Percentiles rank a stretch among this genome's conserved stretches.
Evolutionary conservation across 2,113 vertebrate species (phyloP).

Genomic region (Cardinalis cardinalis): DNA sequence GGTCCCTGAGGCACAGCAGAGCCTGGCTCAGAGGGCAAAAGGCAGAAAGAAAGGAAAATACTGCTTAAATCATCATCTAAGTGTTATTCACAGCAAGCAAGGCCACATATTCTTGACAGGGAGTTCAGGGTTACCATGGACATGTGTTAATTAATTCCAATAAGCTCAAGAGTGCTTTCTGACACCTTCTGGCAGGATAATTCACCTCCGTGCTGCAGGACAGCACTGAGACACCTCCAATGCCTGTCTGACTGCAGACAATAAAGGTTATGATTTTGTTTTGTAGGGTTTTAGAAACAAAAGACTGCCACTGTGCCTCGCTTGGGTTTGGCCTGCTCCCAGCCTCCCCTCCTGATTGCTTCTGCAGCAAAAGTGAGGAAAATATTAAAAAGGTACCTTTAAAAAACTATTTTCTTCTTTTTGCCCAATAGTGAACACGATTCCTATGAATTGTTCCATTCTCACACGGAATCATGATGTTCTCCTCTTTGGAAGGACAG

Average conservation of each 20-base stretch:
- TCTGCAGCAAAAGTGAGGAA: neutral
- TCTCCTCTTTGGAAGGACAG: neutral
- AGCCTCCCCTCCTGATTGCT: neutral
- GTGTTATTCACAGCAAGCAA: neutral
- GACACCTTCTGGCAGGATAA: constrained; percentile 16
- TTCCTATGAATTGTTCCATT: neutral
- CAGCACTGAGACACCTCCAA: neutral
- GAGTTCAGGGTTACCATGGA: constrained; percentile 19
- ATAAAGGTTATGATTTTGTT: constrained; percentile 18
- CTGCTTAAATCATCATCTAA: neutral
- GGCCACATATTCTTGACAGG: constrained; percentile 2
- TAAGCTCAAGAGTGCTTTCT: neutral
- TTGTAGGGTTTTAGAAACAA: neutral
- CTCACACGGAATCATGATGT: neutral
- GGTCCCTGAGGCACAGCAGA: neutral
- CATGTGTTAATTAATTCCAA: constrained; percentile 35
- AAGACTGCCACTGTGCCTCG: neutral
- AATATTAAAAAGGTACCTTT: neutral
- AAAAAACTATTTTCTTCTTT: neutral
- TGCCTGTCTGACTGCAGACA: neutral
- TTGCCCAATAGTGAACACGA: neutral
- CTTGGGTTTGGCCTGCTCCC: neutral
- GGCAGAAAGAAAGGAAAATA: neutral
- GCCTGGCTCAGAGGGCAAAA: neutral
- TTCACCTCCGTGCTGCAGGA: constrained; percentile 3